A percentile compares a stretch with the other conserved stretches of the same genome.
Conservation (phyloP, 2,113 vertebrate genomes). For the Rousettus leschenaultii region DNA sequence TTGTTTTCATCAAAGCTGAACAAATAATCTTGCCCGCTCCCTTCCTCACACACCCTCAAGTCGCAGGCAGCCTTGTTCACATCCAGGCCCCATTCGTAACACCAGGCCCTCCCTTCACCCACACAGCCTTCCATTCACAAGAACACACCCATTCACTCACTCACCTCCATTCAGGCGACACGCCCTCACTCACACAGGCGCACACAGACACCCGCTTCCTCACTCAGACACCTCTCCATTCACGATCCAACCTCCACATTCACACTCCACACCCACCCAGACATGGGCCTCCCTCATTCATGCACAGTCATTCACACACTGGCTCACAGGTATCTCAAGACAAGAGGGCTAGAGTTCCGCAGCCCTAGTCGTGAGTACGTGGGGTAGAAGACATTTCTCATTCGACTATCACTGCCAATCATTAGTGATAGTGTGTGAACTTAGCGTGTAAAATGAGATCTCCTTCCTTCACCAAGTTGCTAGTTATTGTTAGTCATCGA, state of each 20-base stretch:
- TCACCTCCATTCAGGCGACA: neutral
- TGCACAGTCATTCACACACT: neutral
- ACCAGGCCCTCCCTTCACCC: neutral
- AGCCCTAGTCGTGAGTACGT: rapidly evolving
- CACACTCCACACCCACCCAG: neutral
- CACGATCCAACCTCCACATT: neutral
- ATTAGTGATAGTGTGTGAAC: neutral
- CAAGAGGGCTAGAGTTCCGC: rapidly evolving
- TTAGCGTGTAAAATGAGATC: too few relatives aligned
- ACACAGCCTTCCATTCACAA: neutral
- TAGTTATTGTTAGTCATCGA: neutral
- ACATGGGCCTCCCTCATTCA: neutral
- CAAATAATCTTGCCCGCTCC: neutral
- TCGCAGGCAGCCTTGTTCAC: neutral
- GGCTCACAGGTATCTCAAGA: neutral
- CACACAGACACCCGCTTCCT: neutral
- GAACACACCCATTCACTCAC: neutral
- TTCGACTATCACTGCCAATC: neutral
- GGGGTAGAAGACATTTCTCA: neutral
- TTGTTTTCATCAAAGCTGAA: neutral
- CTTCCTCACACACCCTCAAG: rapidly evolving
- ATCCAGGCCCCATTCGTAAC: neutral
- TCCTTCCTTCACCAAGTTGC: neutral
- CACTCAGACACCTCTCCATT: neutral
- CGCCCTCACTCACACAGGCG: neutral